Conservation (phyloP, 2,797 vertebrate species). For the Manis pentadactyla region DNA sequence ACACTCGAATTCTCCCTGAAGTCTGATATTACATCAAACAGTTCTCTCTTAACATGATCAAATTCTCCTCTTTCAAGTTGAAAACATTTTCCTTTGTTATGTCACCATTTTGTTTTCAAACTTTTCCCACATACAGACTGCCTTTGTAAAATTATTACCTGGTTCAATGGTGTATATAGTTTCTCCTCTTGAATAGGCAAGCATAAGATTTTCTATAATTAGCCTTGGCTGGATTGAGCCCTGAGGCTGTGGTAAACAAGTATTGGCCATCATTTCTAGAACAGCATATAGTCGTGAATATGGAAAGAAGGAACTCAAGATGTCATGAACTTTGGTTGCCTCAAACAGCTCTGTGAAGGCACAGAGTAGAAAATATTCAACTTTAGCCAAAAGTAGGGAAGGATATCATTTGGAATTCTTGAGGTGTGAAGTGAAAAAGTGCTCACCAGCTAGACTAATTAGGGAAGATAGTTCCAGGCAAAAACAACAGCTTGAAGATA, state of each 20-base stretch:
- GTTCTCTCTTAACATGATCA: neutral
- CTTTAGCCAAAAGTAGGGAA: neutral
- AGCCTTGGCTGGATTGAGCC: neutral
- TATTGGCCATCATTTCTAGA: neutral
- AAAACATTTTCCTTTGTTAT: neutral
- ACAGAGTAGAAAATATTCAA: neutral
- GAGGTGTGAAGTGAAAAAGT: neutral
- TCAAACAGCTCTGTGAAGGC: neutral
- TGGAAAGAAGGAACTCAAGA: neutral
- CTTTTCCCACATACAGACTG: neutral
- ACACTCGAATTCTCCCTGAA: neutral
- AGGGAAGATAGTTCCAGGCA: neutral
- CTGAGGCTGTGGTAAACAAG: neutral
- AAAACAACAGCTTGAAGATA: neutral
- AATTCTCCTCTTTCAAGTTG: neutral
- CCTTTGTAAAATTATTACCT: neutral
- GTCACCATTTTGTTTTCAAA: neutral
- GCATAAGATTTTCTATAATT: neutral
- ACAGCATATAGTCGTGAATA: neutral
- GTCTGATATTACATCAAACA: neutral
- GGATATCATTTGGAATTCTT: neutral
- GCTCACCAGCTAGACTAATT: neutral
- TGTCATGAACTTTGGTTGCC: neutral
- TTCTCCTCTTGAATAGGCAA: neutral
- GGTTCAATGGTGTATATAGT: neutral